These are phyloP conservation scores for Malachius bipustulatus DNA, from an alignment of 2,888 invertebrate genomes.

Conservation along the genomic window DNA sequence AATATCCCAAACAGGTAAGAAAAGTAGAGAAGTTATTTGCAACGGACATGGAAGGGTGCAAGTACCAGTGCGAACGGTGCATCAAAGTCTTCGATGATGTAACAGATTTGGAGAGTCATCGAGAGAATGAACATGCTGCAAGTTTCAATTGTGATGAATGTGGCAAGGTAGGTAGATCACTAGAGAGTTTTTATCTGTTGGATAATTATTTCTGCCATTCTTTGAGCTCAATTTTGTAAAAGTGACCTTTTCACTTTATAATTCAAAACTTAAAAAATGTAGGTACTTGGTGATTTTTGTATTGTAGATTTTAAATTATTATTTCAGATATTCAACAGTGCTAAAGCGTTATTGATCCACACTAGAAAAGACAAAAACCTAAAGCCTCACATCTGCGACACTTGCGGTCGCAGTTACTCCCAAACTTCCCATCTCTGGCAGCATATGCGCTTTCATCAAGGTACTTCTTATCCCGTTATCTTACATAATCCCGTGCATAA, in stretches of 20 bases:
- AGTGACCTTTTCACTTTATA: no score
- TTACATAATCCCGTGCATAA: no score
- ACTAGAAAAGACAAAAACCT: conserved; percentile 35
- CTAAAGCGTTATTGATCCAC: conserved; percentile 35
- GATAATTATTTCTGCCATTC: no score
- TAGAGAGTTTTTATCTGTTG: no score
- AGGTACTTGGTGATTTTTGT: no score
- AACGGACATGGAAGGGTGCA: conserved; percentile 27
- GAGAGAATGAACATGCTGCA: conserved; percentile 34
- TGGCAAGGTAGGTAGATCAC: conserved; percentile 30
- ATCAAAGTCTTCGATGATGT: conserved; percentile 29
- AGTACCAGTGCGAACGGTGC: conserved; percentile 37
- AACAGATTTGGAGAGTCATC: conserved; percentile 30
- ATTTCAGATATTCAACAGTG: conserved; percentile 33
- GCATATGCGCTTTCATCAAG: conserved; percentile 53
- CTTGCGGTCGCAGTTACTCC: conserved; percentile 48
- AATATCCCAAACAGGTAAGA: conserved; percentile 24
- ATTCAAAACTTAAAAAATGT: no score
- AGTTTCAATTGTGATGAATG: conserved; percentile 37
- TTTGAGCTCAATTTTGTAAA: no score
- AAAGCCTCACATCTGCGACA: conserved; percentile 46
- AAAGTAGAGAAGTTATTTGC: conserved; percentile 21
- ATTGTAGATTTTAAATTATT: no score
- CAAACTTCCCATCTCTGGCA: conserved; percentile 56
- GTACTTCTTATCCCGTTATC: no score